Evolutionary conservation across 2,888 invertebrate species (phyloP).

Genomic region (Falcaria lacertinaria): DNA sequence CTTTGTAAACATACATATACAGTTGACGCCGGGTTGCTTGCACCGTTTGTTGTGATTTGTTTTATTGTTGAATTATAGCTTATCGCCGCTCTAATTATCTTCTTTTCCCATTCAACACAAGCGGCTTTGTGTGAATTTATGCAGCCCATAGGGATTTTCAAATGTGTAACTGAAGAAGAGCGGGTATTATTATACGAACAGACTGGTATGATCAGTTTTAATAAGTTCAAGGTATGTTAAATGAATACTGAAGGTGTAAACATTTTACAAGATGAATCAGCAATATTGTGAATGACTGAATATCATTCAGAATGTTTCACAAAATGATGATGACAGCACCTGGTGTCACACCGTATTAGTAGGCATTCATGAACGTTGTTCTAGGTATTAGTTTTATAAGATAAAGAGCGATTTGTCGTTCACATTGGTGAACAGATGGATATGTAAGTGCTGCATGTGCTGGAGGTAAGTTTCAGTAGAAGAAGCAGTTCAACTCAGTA

Average conservation of each 20-base stretch:
- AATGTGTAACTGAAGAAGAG: too few relatives aligned
- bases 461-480: background rate
- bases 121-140: too few relatives aligned
- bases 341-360: background rate
- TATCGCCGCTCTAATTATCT: too few relatives aligned
- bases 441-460: conserved; percentile 1
- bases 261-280: too few relatives aligned
- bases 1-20: too few relatives aligned
- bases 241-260: too few relatives aligned
- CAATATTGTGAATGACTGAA: too few relatives aligned
- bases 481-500: background rate
- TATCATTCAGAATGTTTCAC: background rate
- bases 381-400: background rate
- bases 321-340: background rate
- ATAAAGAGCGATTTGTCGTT: background rate
- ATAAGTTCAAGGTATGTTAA: too few relatives aligned
- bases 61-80: background rate
- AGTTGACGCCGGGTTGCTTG: background rate
- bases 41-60: background rate
- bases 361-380: background rate
- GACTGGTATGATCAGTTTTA: too few relatives aligned
- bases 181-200: too few relatives aligned
- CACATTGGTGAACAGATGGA: background rate
- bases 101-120: too few relatives aligned
- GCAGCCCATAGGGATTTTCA: too few relatives aligned